Conservation (phyloP, 2,888 invertebrate species). For the Odontocolon sp. region DNA sequence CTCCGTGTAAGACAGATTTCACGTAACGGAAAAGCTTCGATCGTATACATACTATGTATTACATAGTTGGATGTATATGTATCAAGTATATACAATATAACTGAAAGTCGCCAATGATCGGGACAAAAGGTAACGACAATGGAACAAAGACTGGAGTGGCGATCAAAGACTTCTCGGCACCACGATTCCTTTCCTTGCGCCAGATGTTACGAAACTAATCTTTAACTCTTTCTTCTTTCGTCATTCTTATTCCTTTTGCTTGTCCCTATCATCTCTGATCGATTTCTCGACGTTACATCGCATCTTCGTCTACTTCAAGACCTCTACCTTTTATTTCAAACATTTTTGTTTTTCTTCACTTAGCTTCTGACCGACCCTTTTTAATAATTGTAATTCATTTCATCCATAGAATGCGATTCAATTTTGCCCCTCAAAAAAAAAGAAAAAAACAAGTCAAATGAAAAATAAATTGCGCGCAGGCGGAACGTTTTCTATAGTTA, state of each 20-base stretch:
- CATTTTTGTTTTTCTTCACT: background rate
- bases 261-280: background rate
- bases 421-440: no score
- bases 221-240: constrained; percentile 48
- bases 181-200: constrained; percentile 23
- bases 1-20: no score
- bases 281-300: background rate
- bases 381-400: no score
- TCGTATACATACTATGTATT: background rate
- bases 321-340: constrained; percentile 1
- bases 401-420: no score
- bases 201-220: constrained; percentile 68
- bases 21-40: background rate
- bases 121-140: constrained; percentile 61
- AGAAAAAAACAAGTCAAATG: no score
- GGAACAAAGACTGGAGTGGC: constrained; percentile 55
- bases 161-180: constrained; percentile 36
- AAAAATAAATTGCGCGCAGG: no score
- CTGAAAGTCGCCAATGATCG: constrained; percentile 53
- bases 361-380: background rate
- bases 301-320: background rate
- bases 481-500: constrained; percentile 5
- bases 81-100: background rate
- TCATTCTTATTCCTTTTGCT: constrained; percentile 32
- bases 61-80: no score